phyloP scores from a whole-genome alignment of 2,797 vertebrate species.

The Melanotaenia boesemani region DNA sequence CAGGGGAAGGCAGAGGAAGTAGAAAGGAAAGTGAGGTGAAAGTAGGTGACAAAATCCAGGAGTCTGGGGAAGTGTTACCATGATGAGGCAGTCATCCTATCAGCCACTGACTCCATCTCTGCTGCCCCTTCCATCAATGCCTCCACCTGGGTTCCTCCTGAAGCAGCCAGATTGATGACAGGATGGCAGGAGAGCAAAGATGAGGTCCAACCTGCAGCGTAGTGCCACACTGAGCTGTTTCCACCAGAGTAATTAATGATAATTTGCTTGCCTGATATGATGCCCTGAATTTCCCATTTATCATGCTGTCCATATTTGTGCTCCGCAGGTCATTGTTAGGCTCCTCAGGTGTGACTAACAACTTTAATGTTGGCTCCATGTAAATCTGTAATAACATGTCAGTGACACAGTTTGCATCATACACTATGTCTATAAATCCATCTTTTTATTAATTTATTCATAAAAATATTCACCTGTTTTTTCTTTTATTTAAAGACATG shows the following conservation, averaged over 20 bases:
- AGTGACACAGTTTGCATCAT: background rate
- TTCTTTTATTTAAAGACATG: too few species aligned
- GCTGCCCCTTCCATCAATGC: constrained; percentile 37
- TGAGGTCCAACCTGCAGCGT: constrained; percentile 24
- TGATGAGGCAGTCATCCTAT: constrained; percentile 49
- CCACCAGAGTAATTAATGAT: constrained; percentile 18
- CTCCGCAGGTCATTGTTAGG: background rate
- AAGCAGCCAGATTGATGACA: constrained; percentile 54
- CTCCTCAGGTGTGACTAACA: background rate
- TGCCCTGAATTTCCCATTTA: constrained; percentile 5
- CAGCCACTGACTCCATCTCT: constrained; percentile 37
- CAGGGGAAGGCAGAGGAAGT: constrained; percentile 25
- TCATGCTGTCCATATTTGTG: constrained; percentile 10
- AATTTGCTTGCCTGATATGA: constrained; percentile 21
- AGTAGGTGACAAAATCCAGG: constrained; percentile 39
- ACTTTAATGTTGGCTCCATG: background rate
- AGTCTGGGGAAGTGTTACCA: constrained; percentile 42
- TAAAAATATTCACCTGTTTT: too few species aligned
- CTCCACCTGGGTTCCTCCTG: constrained; percentile 67
- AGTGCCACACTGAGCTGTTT: constrained; percentile 20
- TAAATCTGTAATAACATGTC: constrained; percentile 20
- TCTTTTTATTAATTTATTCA: background rate
- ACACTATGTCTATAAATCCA: background rate
- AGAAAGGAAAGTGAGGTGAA: constrained; percentile 24
- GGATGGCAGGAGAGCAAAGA: constrained; percentile 21